Evolutionary conservation across 35 echinoderm and acorn worm species (phyloP), one percentile per base, ranked within the genome.

Genomic region (Heliocidaris tuberculata): DNA sequence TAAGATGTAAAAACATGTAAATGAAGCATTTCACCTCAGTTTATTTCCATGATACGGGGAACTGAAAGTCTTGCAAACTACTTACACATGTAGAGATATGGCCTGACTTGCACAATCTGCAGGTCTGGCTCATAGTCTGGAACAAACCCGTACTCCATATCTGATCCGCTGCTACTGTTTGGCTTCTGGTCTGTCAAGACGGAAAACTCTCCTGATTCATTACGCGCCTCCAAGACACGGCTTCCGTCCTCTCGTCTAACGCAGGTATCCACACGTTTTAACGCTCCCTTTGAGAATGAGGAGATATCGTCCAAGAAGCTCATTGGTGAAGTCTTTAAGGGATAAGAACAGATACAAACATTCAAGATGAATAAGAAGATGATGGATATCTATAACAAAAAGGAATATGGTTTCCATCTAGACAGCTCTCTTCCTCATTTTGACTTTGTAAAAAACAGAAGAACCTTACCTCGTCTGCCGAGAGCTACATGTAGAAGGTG

Each of bases 71-170:
- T 30, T 86, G 7, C 85, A 86, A 86, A 29, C 10, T 32, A 89
- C 87, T 89, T 48, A 89, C 87, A 89, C 87, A 89, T 32, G 32
- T 42, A 89, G 7, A 89, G 87, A 89, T 89, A 89, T 24, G 87
- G 87, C 24, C 87, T 89, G 31, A 89, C 87, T 89, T 89, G 31
- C 31, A 89, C 87, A 13, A 89, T 89, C 87, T 89, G 87, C 87
- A 89, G 32, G 87, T 89, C 87, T 48, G 87, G 87, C 16, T 89
- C 87, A 19, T 89, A 89, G 87, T 89, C 87, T 32, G 87, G 87
- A 48, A 89, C 87, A 19, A 89, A 89, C 9, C 87, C 87, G 31
- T 42, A 89, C 87, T 89, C 87, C 87, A 89, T 89, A 30, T 89
- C 47, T 78, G 65, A 78, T 78, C 65, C 65, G 8, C 30, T 42